Evolutionary conservation across 30 jellyfish, hydroid and myxozoan species (phyloP).

Genomic region (Aurelia sp.): DNA sequence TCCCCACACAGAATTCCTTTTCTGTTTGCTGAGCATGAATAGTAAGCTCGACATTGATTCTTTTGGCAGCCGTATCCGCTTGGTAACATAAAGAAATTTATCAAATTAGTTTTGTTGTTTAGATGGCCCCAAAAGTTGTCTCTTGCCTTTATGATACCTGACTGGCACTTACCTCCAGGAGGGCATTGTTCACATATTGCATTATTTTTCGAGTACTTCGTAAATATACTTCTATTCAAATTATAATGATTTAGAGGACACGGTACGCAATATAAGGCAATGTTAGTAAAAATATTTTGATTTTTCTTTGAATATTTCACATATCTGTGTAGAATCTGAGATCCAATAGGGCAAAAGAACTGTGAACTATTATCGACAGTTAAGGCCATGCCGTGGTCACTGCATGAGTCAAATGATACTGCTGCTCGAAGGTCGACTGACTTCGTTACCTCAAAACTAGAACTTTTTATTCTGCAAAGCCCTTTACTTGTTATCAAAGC

Average conservation of each 20-base stretch:
- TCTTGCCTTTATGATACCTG: conserved; percentile 13
- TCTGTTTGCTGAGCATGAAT: conserved; percentile 21
- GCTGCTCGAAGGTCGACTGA: no score
- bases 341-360: no score
- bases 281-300: neutral
- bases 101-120: neutral
- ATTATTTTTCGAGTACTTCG: neutral
- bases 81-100: conserved; percentile 1
- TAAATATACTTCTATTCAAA: neutral
- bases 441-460: no score
- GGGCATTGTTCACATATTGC: conserved; percentile 1
- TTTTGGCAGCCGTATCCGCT: conserved; percentile 25
- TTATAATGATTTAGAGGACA: conserved; percentile 11
- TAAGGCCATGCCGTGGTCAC: no score
- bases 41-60: neutral
- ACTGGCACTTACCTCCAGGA: conserved; percentile 13
- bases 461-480: no score
- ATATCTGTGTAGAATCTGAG: no score
- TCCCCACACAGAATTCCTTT: conserved; percentile 26
- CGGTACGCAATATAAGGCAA: neutral
- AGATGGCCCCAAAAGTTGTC: neutral
- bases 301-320: no score
- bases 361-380: no score
- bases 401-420: no score
- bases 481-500: no score